Percentiles rank a stretch among this genome's conserved stretches.
phyloP scores from a whole-genome alignment of 1,140 invertebrate genomes.

The Drosophila rhopaloa region DNA sequence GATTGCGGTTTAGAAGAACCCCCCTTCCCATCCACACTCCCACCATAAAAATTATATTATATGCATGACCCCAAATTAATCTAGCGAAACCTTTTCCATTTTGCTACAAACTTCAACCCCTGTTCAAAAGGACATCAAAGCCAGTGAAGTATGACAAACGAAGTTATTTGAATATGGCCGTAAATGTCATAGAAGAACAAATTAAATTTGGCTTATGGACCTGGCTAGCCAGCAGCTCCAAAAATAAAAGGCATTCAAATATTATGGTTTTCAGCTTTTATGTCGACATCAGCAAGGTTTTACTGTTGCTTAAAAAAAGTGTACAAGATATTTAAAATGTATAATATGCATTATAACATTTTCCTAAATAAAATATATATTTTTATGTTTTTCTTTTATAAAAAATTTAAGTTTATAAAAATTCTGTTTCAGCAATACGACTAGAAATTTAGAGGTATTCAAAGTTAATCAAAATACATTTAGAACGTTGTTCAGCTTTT shows the following conservation, averaged over 20 bases:
- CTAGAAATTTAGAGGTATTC: too few species aligned
- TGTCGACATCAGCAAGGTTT: constrained; percentile 3
- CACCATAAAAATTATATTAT: constrained; percentile 76
- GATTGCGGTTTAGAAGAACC: constrained; percentile 49
- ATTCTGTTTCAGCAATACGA: too few species aligned
- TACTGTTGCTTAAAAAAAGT: not conserved
- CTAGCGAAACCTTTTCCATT: constrained; percentile 76
- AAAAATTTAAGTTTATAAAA: too few species aligned
- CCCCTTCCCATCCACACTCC: constrained; percentile 13
- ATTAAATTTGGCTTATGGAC: constrained; percentile 76
- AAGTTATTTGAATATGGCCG: constrained; percentile 76
- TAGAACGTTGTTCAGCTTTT: not conserved
- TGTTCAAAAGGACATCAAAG: constrained; percentile 63
- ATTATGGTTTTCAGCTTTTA: constrained; percentile 23
- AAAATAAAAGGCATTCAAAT: constrained; percentile 11
- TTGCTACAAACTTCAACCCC: constrained; percentile 37
- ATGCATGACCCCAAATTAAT: constrained; percentile 84
- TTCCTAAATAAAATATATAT: not conserved
- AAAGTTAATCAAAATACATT: too few species aligned
- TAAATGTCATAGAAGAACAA: constrained; percentile 76
- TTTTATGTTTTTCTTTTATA: too few species aligned
- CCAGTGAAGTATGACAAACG: constrained; percentile 74
- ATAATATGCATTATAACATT: not conserved
- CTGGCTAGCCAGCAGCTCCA: constrained; percentile 16
- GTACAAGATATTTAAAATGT: not conserved